phyloP scores from a whole-genome alignment of 1,140 invertebrate genomes.

The Aphaenogaster rudis region DNA sequence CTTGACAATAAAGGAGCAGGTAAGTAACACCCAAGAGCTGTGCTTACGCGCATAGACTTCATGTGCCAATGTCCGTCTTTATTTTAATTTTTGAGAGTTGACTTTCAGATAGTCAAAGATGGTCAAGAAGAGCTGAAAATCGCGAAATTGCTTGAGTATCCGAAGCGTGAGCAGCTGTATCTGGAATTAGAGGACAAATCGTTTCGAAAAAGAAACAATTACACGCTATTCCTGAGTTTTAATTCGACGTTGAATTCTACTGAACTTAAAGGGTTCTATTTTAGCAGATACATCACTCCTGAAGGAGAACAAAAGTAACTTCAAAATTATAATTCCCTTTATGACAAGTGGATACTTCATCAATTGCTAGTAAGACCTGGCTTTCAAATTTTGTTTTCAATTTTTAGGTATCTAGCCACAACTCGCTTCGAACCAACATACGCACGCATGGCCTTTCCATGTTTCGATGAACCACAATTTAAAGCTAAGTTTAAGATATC shows the following conservation, averaged over 20 bases:
- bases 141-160: constrained; percentile 92
- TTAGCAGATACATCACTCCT: constrained; percentile 93
- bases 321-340: constrained; percentile 62
- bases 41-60: neutral
- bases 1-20: constrained; percentile 95
- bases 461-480: constrained; percentile 98
- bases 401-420: constrained; percentile 93
- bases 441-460: constrained; percentile 97
- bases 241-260: constrained; percentile 91
- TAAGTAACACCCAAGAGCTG: constrained; percentile 80
- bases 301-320: constrained; percentile 92
- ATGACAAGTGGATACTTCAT: constrained; percentile 24
- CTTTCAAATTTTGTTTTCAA: constrained; percentile 28
- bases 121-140: constrained; percentile 90
- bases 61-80: neutral
- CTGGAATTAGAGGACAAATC: constrained; percentile 92
- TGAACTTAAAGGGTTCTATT: constrained; percentile 96
- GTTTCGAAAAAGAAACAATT: constrained; percentile 92
- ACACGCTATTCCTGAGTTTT: constrained; percentile 94
- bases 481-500: constrained; percentile 97
- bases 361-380: neutral
- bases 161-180: constrained; percentile 94
- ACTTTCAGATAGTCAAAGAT: constrained; percentile 90
- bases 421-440: constrained; percentile 98
- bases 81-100: constrained; percentile 17